Percentiles rank a stretch among this genome's conserved stretches.
These are phyloP conservation scores for Ectemnius continuus DNA, from an alignment of 2,888 invertebrate species.

Conservation along the genomic window DNA sequence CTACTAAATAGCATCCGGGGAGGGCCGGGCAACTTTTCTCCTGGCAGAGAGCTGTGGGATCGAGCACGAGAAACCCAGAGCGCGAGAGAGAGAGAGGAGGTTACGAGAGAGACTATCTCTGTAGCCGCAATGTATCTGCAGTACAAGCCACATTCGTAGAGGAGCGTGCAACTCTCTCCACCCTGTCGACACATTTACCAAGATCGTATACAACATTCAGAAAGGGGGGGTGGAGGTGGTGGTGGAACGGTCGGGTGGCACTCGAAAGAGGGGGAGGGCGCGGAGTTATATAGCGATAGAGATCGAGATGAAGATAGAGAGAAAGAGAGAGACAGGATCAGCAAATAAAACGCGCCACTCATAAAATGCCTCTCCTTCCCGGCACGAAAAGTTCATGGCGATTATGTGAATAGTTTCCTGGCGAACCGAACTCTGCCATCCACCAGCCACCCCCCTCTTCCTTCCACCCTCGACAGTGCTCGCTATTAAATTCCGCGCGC, in stretches of 20 bases:
- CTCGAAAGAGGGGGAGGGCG: too few relatives aligned
- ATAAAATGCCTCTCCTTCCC: too few relatives aligned
- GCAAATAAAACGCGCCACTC: too few relatives aligned
- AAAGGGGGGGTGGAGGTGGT: background rate
- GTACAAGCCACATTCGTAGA: conserved; percentile 64
- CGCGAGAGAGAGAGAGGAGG: background rate
- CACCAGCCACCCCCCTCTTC: background rate
- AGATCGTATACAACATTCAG: conserved; percentile 20
- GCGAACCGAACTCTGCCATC: too few relatives aligned
- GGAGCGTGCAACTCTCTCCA: conserved; percentile 46
- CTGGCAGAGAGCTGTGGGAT: background rate
- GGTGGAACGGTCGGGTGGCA: too few relatives aligned
- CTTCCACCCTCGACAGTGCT: background rate
- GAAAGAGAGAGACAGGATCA: too few relatives aligned
- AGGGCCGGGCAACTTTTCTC: too few relatives aligned
- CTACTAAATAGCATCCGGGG: too few relatives aligned
- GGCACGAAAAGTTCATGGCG: too few relatives aligned
- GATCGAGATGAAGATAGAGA: too few relatives aligned
- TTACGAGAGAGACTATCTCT: conserved; percentile 59
- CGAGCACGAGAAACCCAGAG: background rate
- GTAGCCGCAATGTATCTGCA: conserved; percentile 70
- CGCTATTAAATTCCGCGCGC: background rate
- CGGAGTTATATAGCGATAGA: too few relatives aligned
- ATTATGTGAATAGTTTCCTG: too few relatives aligned
- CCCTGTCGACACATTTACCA: conserved; percentile 14